These are phyloP conservation scores for Glaucomys volans DNA, from an alignment of 2,113 vertebrate species.

Conservation along the genomic window DNA sequence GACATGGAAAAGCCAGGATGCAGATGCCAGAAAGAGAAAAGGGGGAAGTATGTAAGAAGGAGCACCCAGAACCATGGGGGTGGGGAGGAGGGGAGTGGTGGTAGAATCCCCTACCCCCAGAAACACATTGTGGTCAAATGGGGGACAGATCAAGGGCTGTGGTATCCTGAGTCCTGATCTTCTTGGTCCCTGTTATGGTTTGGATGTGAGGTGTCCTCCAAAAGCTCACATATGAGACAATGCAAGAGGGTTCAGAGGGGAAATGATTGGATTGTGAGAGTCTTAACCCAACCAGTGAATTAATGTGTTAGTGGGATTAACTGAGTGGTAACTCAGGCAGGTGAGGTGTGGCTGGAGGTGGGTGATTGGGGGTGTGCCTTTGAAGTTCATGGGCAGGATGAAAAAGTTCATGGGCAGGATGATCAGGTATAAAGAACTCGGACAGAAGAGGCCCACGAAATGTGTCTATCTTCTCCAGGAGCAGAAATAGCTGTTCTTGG, in stretches of 20 bases:
- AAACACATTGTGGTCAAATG: not conserved
- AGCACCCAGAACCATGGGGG: not conserved
- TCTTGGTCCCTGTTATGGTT: too few relatives aligned
- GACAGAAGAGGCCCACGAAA: not conserved
- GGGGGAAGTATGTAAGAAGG: not conserved
- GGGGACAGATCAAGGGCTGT: not conserved
- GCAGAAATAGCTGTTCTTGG: not conserved
- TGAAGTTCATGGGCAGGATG: not conserved
- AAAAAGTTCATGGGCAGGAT: not conserved
- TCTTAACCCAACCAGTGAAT: too few relatives aligned
- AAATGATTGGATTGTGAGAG: too few relatives aligned
- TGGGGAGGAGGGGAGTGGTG: not conserved
- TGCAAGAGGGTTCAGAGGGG: too few relatives aligned
- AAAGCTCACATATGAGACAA: too few relatives aligned
- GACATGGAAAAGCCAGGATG: slow-evolving; percentile 87
- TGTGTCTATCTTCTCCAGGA: not conserved
- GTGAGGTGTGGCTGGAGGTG: too few relatives aligned
- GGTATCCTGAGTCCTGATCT: not conserved
- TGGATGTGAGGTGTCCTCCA: too few relatives aligned
- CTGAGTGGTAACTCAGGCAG: too few relatives aligned
- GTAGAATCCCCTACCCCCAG: not conserved
- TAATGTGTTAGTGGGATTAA: too few relatives aligned
- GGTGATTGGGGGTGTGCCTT: too few relatives aligned
- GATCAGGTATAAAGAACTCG: not conserved
- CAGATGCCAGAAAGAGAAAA: slow-evolving; percentile 43